Percentiles rank a stretch among this genome's conserved stretches.
These are phyloP conservation scores for Petaurus breviceps DNA, from an alignment of 2,113 vertebrate species.

Conservation along the genomic window DNA sequence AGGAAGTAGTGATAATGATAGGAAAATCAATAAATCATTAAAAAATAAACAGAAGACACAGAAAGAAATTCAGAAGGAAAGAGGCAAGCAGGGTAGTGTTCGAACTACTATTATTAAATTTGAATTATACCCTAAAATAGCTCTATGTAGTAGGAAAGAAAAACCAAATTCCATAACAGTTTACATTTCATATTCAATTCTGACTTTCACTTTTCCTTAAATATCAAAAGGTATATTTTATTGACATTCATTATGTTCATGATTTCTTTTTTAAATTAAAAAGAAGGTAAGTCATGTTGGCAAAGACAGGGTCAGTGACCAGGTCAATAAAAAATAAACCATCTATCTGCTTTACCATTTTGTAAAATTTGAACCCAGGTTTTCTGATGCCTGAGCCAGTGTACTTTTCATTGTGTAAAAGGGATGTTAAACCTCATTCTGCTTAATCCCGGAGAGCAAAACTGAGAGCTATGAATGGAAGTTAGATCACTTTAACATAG, in stretches of 20 bases:
- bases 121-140: neutral
- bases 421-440: neutral
- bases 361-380: neutral
- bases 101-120: too few relatives aligned
- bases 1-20: neutral
- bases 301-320: neutral
- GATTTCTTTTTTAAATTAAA: neutral
- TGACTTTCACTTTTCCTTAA: neutral
- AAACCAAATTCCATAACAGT: neutral
- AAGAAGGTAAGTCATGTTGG: neutral
- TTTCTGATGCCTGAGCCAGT: neutral
- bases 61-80: neutral
- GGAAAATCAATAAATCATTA: neutral
- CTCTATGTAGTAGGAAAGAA: too few relatives aligned
- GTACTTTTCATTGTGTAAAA: neutral
- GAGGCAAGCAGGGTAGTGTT: too few relatives aligned
- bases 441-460: neutral
- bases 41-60: neutral
- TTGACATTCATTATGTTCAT: neutral
- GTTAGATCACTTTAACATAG: neutral
- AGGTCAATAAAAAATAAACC: neutral
- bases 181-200: neutral
- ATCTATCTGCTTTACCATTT: neutral
- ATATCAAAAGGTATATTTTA: neutral
- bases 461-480: neutral